Base-by-base conservation (phyloP, 2,888 invertebrate species). In the Lamellibrachia satsuma region DNA sequence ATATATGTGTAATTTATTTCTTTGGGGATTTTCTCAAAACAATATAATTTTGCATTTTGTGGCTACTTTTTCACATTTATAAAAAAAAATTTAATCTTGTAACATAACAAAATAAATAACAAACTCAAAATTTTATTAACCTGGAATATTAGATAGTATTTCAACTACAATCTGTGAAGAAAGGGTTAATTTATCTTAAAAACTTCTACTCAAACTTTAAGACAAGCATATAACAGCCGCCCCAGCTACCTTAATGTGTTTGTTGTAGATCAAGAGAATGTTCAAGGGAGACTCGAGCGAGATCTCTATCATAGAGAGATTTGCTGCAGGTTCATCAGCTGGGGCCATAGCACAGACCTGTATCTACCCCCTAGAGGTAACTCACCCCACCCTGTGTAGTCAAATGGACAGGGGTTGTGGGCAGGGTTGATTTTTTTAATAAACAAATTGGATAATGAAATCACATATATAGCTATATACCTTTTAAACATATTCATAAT, bases 301-400 rank as follows among this genome's bases (percentile, higher is more conserved):
- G 39, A 92, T 99, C 94, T 97, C 98, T 94, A 98, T 99, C 94
- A 98, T 98, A 95, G 99, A 99, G 96, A 97, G 99, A 94, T 99
- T 99, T 96, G 97, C 98, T 93, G 99, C 99, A 1, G 99, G 99
- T 11, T 99, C 99, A 2, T 97, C 98, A 93, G 99, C 99, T 2
- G 99, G 99, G 90, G 98, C 98, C 39, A 98, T 99, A 95, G 98
- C 99, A 95, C 99, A 99, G 96, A 98, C 99, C 92, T 97, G 98
- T 94, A 99, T 99, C 96, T 99, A 99, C 97, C 99, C 99, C n/a
- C 97, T 99, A 96, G 99, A 99, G 97, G 97, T 97, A 95, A 95
- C 95, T 91, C 51, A 51, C 91, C 15, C 91, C 52, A 22, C 91
- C 52, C 52, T 91, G 7, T 91, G 6, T 91, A 6, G 39, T 7